phyloP scores from a whole-genome alignment of 2,113 vertebrate species.

The Climacteris rufus region DNA sequence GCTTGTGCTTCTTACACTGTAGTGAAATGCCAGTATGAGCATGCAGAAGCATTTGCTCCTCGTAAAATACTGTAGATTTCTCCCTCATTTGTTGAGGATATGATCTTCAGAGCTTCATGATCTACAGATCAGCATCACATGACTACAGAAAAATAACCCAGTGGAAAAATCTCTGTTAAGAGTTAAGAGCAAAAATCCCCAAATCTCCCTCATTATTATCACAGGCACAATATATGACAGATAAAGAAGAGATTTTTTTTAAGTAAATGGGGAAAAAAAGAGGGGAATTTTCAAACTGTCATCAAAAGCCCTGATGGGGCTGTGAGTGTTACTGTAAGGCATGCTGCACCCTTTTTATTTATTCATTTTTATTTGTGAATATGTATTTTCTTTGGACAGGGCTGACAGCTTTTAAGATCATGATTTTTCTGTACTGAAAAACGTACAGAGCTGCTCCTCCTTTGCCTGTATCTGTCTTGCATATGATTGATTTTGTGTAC shows the following conservation, averaged over 20 bases:
- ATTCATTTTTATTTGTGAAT: neutral
- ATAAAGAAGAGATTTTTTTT: neutral
- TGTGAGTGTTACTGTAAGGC: neutral
- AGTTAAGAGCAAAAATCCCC: neutral
- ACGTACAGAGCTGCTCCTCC: neutral
- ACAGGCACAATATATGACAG: neutral
- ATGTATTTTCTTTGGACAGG: neutral
- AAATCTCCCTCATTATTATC: neutral
- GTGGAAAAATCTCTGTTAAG: neutral
- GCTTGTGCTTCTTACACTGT: neutral
- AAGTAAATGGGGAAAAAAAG: neutral
- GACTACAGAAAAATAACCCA: neutral
- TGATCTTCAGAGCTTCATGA: neutral
- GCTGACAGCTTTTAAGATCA: neutral
- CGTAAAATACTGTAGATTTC: neutral
- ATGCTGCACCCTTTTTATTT: neutral
- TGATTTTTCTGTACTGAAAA: neutral
- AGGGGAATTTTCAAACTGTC: neutral
- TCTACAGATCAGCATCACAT: neutral
- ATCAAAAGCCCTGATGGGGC: neutral
- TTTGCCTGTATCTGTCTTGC: neutral
- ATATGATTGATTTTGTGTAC: neutral
- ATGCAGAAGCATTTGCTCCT: neutral
- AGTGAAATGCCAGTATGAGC: neutral
- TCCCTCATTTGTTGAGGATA: neutral